Base-by-base conservation (phyloP, 2,113 vertebrate genomes). In the Mustela lutreola region DNA sequence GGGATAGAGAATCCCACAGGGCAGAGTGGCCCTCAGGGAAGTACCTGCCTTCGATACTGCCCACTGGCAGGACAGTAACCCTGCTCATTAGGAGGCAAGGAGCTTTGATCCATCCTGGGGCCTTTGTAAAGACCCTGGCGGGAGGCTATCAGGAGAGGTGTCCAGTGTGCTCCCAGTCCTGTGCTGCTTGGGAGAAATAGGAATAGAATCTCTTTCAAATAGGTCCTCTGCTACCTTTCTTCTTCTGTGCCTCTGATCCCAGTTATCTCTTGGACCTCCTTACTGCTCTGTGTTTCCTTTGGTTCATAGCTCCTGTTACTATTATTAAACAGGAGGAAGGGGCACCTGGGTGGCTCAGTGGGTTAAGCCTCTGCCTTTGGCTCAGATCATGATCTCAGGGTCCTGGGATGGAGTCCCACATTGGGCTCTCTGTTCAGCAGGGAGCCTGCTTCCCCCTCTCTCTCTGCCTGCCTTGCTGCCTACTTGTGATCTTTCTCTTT, bases 21-120 rank as follows among this genome's bases (percentile, higher is more conserved):
- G 11, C 6, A 50, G 31, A 92, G 28, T 0, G 0, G 28, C 8
- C 1, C 16, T 45, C 16, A 2, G 12, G n/a, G 15, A 76, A 19
- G 65, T 45, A 14, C 2, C 11, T 28, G 4, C n/a, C 22, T 56
- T 83, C 67, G 9, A 3, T 19, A 4, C 45, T 67, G 39, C 36
- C 26, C 22, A 15, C 2, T 11, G 19, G n/a, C 36, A 73, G 36
- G 16, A 39, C 36, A 70, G 33, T 70, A 36, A n/a, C 18, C 67
- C 58, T 53, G 28, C n/a, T 21, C 19, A 19, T 2, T 3, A 2
- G 50, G 31, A 53, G 16, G 3, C 6, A 14, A 76, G 10, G 33
- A 89, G 18, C 76, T 75, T 56, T 22, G 60, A 39, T n/a, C 11
- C 14, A 0, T 16, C 39, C 53, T 4, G n/a, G 95, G n/a, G 90